Base-by-base conservation (phyloP, 2,113 vertebrate genomes). In the Cettia cetti region DNA sequence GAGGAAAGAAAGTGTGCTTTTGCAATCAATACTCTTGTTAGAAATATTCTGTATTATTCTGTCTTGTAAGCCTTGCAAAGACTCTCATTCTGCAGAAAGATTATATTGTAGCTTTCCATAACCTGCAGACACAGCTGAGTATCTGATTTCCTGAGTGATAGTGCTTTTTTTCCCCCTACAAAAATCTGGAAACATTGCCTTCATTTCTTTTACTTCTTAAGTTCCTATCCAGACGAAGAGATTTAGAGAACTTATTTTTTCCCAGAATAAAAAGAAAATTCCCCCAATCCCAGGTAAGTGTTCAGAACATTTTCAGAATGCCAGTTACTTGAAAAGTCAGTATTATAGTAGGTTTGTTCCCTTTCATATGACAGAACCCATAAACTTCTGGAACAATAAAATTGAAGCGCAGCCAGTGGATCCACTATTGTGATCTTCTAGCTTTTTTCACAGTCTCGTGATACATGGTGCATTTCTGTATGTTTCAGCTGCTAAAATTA, bases 1-100 rank as follows among this genome's bases (percentile, higher is more conserved):
- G 54, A 94, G 79, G 77, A 82, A 95, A 65, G 74, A 92, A 94
- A 81, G 94, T 52, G 61, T 84, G 77, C 91, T 94, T 94, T 92
- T 94, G 84, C 89, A 91, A 94, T 95, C 92, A 91, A 93, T 91
- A 93, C 87, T 31, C 75, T 90, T 91, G 61, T 95, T 87, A 87
- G 87, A 91, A 94, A 85, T 93, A 85, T 74, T 90, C 84, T 76
- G 65, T 87, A 85, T 95, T 91, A 79, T 92, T 95, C 81, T 89
- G 31, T 69, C 93, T 84, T 91, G 49, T 77, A 89, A 89, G 81
- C 72, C 64, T 81, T 75, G 81, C 74, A 71, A 72, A 91, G 69
- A 72, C 70, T 70, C 47, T 87, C 57, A 78, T 85, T 69, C 42
- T 79, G 37, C 70, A 53, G 63, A 72, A 91, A 64, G 66, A 87